Base-by-base conservation (phyloP, 2,113 vertebrate genomes). In the Hemiprocne comata region DNA sequence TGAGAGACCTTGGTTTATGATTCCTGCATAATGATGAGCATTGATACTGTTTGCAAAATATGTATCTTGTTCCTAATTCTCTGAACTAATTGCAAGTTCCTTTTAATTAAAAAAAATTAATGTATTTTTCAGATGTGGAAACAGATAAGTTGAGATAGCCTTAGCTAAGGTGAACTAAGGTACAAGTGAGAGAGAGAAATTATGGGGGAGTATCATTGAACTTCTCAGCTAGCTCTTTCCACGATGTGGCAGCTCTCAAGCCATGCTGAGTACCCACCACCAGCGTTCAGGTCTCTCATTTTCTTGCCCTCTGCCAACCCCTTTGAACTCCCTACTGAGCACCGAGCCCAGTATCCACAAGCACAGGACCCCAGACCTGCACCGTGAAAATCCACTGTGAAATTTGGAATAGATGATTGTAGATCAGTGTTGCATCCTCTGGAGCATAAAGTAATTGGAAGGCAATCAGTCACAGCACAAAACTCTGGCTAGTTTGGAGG, bases 281-380 rank as follows among this genome's bases (percentile, higher is more conserved):
- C 40, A 69, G 28, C 40, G 60, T 53, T 70, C 31, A 12, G 38
- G 17, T 21, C 61, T 73, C 16, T 34, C 3, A 1, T 58, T 72
- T 42, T 74, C 67, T 26, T 62, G 38, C 74, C 25, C 29, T 75
- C 62, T 88, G 40, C 42, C 24, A 55, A 4, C 9, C 15, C 17
- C 25, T 75, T 25, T 6, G 5, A 74, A 31, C 55, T 72, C 17
- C 24, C 24, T 6, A 1, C 8, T 11, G 17, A 53, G 42, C 57
- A 26, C 26, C 0, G 15, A 50, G 46, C 46, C 40, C 4, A 2
- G 20, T n/a, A 65, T 6, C 31, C 62, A 17, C 0, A 0, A 34
- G 46, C 26, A 9, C 21, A 24, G 54, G 28, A 62, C 17, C 31
- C 29, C 2, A 2, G 70, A n/a, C 28, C n/a, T 61, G 33, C 50